Percentiles rank a stretch among this genome's conserved stretches.
phyloP scores from a whole-genome alignment of 2,113 vertebrate species.

The Cyprinodon brontotheroides region DNA sequence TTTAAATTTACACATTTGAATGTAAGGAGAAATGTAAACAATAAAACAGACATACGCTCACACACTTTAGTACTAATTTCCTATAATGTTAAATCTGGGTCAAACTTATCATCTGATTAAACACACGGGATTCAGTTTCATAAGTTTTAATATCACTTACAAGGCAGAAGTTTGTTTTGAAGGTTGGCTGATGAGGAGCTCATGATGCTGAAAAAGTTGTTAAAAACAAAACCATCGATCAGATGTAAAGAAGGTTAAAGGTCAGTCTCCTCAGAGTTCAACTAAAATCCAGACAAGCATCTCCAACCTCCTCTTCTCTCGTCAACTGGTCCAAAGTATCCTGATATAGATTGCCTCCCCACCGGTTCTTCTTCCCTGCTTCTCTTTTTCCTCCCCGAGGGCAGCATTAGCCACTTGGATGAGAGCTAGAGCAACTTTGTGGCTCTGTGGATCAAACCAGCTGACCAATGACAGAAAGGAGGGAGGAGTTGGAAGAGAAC shows the following conservation, averaged over 20 bases:
- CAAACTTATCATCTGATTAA: neutral
- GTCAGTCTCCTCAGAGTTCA: conserved; percentile 44
- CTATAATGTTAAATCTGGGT: neutral
- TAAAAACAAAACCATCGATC: conserved; percentile 5
- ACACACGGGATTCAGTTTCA: neutral
- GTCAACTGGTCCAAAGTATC: conserved; percentile 18
- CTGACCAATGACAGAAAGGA: conserved; percentile 62
- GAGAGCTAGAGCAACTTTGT: conserved; percentile 61
- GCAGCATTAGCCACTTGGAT: conserved; percentile 46
- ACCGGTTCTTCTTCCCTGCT: conserved; percentile 5
- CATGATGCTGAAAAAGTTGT: conserved; percentile 64
- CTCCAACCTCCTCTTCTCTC: conserved; percentile 41
- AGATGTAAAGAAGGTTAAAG: conserved; percentile 12
- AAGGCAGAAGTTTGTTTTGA: conserved; percentile 67
- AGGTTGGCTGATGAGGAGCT: conserved; percentile 74
- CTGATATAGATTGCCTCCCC: conserved; percentile 16
- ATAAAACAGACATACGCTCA: too few relatives aligned
- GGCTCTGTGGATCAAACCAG: conserved; percentile 61
- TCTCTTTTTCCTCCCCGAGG: conserved; percentile 10
- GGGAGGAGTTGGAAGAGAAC: conserved; percentile 62
- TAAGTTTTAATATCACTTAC: conserved; percentile 66
- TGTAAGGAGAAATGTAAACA: neutral
- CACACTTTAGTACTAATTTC: neutral
- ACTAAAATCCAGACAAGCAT: conserved; percentile 47
- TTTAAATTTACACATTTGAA: neutral